Evolutionary conservation across 2,113 vertebrate genomes (phyloP).

Genomic region (Malurus cyaneus): DNA sequence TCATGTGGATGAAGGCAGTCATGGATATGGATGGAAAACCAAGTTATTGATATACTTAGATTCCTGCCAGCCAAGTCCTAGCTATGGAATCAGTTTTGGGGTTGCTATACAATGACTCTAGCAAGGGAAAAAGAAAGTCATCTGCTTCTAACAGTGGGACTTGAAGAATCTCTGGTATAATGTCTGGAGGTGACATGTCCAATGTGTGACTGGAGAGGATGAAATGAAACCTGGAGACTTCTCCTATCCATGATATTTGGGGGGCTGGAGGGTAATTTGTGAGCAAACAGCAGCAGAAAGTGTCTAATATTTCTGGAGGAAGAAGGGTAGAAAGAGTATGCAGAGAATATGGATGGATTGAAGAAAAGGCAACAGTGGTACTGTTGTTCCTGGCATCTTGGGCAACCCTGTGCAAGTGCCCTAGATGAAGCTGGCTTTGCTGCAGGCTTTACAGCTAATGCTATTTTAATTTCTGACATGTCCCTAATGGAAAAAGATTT

Average conservation of each 20-base stretch:
- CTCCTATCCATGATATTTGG: neutral
- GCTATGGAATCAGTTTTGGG: neutral
- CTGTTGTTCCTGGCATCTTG: neutral
- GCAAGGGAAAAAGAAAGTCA: neutral
- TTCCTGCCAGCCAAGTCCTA: neutral
- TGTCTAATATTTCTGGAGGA: neutral
- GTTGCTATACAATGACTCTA: neutral
- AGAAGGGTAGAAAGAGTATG: neutral
- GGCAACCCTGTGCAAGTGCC: neutral
- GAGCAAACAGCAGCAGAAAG: neutral
- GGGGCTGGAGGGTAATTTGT: neutral
- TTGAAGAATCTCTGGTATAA: neutral
- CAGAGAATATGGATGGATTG: neutral
- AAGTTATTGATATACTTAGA: neutral
- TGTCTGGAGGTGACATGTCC: neutral
- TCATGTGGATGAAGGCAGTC: neutral
- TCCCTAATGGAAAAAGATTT: slow-evolving; percentile 18
- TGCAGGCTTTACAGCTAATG: slow-evolving; percentile 28
- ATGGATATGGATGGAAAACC: neutral
- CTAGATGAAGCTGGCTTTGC: slow-evolving; percentile 6
- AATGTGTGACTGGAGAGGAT: neutral
- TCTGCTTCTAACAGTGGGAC: neutral
- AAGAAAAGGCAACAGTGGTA: neutral
- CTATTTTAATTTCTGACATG: slow-evolving; percentile 31
- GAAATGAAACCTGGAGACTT: neutral